These are phyloP conservation scores for Steinernema carpocapsae DNA, from an alignment of 2,888 invertebrate species.

Conservation along the genomic window DNA sequence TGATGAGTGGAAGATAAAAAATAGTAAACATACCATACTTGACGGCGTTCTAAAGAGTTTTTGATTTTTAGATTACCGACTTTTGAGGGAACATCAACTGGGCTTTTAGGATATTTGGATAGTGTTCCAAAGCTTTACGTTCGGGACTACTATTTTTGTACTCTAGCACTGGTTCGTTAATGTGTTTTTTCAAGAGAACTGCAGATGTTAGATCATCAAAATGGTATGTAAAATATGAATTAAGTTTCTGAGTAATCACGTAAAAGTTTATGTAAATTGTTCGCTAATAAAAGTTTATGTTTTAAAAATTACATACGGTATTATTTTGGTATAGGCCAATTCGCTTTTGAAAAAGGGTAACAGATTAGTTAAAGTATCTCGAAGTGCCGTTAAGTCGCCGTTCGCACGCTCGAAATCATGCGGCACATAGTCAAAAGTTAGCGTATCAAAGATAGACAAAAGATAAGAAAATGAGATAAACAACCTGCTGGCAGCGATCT, in stretches of 20 bases:
- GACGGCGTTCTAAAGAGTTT: slow-evolving; percentile 73
- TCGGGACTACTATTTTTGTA: slow-evolving; percentile 85
- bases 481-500: slow-evolving; percentile 11
- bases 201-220: slow-evolving; percentile 65
- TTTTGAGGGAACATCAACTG: slow-evolving; percentile 85
- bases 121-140: slow-evolving; percentile 78
- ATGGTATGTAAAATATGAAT: not conserved
- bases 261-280: slow-evolving; percentile 3
- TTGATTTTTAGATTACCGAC: slow-evolving; percentile 83
- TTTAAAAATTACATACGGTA: no score
- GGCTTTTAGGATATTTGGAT: slow-evolving; percentile 37
- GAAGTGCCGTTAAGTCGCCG: no score
- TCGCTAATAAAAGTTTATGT: no score
- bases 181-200: slow-evolving; percentile 69
- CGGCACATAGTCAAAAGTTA: no score
- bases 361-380: no score
- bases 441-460: not conserved
- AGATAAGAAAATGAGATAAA: slow-evolving; percentile 7
- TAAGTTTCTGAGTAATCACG: not conserved
- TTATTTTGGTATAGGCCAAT: no score
- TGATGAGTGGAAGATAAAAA: slow-evolving; percentile 1
- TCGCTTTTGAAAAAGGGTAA: no score
- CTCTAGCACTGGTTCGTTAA: slow-evolving; percentile 72
- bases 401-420: no score
- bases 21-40: slow-evolving; percentile 75